These are phyloP conservation scores for Macrosiphum euphorbiae DNA, from an alignment of 2,888 invertebrate species.

Conservation along the genomic window DNA sequence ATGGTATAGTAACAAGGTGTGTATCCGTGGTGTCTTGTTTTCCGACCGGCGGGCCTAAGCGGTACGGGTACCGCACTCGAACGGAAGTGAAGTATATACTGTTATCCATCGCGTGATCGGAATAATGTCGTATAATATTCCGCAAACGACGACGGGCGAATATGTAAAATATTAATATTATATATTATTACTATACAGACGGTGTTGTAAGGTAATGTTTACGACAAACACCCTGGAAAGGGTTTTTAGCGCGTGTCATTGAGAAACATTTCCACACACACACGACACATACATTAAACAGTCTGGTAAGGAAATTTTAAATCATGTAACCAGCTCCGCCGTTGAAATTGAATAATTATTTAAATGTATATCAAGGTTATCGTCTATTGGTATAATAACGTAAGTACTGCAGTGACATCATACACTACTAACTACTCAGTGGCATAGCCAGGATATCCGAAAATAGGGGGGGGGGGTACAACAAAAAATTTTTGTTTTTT, in stretches of 20 bases:
- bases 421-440: not conserved
- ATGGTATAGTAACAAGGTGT: not conserved
- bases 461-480: too few species aligned
- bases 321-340: not conserved
- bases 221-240: not conserved
- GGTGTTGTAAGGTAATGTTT: not conserved
- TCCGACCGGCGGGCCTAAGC: not conserved
- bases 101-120: constrained; percentile 5
- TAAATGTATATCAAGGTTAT: not conserved
- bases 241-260: not conserved
- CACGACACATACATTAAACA: not conserved
- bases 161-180: not conserved
- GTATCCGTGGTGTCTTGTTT: not conserved
- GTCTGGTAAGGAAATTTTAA: not conserved
- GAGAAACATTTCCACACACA: not conserved
- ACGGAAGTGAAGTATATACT: not conserved
- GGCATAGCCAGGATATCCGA: too few species aligned
- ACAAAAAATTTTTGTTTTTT: too few species aligned
- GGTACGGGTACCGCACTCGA: not conserved
- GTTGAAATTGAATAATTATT: constrained; percentile 11
- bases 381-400: not conserved
- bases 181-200: not conserved
- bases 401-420: not conserved
- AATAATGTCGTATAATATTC: constrained; percentile 4
- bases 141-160: not conserved